A percentile compares a stretch with the other conserved stretches of the same genome.
Evolutionary conservation across 2,113 vertebrate genomes (phyloP).

Genomic region (Clarias gariepinus): DNA sequence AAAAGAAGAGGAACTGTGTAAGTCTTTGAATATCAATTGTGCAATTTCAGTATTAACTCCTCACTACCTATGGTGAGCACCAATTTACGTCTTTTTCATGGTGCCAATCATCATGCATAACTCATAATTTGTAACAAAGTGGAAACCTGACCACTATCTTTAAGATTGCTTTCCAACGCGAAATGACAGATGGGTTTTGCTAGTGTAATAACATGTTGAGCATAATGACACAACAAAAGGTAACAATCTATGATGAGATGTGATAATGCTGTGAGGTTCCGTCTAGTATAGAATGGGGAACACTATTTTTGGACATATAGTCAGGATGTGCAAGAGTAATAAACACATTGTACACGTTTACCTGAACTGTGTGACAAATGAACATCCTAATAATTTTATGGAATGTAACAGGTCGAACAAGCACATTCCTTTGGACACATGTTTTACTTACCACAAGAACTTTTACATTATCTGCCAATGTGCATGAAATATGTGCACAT

Average conservation of each 20-base stretch:
- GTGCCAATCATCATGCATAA: background rate
- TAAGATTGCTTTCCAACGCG: background rate
- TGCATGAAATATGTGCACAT: background rate
- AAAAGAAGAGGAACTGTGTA: background rate
- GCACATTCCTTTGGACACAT: background rate
- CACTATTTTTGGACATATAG: slow-evolving; percentile 21
- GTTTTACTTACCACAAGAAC: background rate
- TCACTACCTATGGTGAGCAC: background rate
- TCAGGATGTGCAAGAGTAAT: background rate
- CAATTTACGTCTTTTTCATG: background rate
- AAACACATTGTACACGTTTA: background rate
- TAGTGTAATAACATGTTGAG: background rate
- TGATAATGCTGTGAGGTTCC: slow-evolving; percentile 50
- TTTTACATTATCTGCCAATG: background rate
- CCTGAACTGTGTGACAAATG: background rate
- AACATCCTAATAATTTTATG: background rate
- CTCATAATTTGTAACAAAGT: background rate
- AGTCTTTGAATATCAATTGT: background rate
- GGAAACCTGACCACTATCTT: background rate
- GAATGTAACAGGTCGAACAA: background rate
- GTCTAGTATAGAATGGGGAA: slow-evolving; percentile 39
- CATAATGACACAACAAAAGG: background rate
- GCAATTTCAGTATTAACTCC: background rate
- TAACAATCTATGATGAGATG: slow-evolving; percentile 45
- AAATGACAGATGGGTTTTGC: background rate